Percentiles rank a stretch among this genome's conserved stretches.
phyloP scores from a whole-genome alignment of 2,888 invertebrate genomes.

The Vanessa cardui region DNA sequence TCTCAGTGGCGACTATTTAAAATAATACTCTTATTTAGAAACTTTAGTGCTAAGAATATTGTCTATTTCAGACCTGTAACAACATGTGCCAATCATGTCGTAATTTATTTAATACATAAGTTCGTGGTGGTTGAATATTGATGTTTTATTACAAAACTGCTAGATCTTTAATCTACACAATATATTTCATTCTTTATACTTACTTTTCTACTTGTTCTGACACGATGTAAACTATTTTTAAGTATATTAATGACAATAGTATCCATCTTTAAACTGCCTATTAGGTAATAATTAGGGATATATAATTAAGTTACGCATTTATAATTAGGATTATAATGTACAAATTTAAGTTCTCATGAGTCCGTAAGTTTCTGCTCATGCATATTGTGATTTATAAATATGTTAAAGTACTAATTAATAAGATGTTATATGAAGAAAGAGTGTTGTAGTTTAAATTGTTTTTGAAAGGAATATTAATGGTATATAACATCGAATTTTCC shows the following conservation, averaged over 20 bases:
- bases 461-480: conserved; percentile 16
- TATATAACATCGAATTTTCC: conserved; percentile 43
- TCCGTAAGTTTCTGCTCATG: conserved; percentile 60
- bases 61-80: conserved; percentile 21
- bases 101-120: conserved; percentile 22
- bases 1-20: conserved; percentile 24
- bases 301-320: conserved; percentile 71
- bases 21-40: conserved; percentile 30
- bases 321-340: conserved; percentile 71
- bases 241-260: conserved; percentile 48
- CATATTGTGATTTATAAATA: conserved; percentile 64
- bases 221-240: conserved; percentile 44
- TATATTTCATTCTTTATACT: neutral
- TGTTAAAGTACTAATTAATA: conserved; percentile 20
- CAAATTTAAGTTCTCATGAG: conserved; percentile 75
- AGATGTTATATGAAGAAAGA: conserved; percentile 11
- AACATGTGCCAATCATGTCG: conserved; percentile 37
- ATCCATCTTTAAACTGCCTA: conserved; percentile 48
- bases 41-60: conserved; percentile 3
- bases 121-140: conserved; percentile 11
- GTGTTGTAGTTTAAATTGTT: conserved; percentile 19
- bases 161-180: conserved; percentile 6
- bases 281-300: conserved; percentile 41
- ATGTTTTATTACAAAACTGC: conserved; percentile 14
- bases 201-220: conserved; percentile 36